These are phyloP conservation scores for Halisarca cf. caerulea DNA, from an alignment of 37 sponge, comb jelly and placozoan genomes.

Conservation along the genomic window DNA sequence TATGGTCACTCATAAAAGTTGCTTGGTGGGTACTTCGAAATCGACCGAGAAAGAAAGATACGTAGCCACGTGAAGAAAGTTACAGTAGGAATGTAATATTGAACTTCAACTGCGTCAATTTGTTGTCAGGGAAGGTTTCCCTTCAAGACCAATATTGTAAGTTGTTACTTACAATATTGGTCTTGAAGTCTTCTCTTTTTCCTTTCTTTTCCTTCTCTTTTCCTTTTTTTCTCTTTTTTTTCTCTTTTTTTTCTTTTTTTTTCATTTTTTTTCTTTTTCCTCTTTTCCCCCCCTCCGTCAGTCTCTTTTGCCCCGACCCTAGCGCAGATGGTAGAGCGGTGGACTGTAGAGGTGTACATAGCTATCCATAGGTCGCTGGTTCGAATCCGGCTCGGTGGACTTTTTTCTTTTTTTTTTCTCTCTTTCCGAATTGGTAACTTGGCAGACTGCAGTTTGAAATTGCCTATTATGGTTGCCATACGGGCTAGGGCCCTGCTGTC, in stretches of 20 bases:
- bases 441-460: too few relatives aligned
- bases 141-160: background rate
- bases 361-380: slow-evolving; percentile 44
- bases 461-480: too few relatives aligned
- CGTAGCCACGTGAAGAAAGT: background rate
- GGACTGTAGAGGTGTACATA: slow-evolving; percentile 15
- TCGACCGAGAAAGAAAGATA: too few relatives aligned
- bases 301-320: slow-evolving; percentile 3
- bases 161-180: background rate
- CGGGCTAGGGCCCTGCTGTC: too few relatives aligned
- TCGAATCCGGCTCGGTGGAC: slow-evolving; percentile 48
- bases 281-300: background rate
- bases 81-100: too few relatives aligned
- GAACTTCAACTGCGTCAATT: background rate
- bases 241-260: background rate
- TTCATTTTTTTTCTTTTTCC: background rate
- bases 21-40: too few relatives aligned
- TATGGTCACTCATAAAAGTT: too few relatives aligned
- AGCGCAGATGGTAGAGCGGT: slow-evolving; percentile 49
- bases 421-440: too few relatives aligned
- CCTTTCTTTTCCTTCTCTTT: background rate
- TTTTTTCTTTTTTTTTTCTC: slow-evolving; percentile 27
- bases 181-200: too few relatives aligned
- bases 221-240: background rate
- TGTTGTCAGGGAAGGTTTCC: background rate